Evolutionary conservation across 2,113 vertebrate genomes (phyloP), one percentile per base, ranked within the genome.

Genomic region (Leucoraja erinaceus): DNA sequence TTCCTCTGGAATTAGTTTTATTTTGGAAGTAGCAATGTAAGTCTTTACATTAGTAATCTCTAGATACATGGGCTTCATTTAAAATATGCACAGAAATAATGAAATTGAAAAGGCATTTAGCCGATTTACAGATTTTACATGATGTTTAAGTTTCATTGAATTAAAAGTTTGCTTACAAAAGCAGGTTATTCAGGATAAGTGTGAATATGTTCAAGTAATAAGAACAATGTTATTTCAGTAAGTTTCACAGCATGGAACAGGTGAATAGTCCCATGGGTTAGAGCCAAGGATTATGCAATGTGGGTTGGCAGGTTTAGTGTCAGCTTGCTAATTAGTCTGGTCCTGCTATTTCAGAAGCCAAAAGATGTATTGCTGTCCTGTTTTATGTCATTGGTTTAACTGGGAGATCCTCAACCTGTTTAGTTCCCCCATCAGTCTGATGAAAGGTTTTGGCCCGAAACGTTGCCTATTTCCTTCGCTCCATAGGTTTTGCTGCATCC

Each of bases 341-440:
- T 28, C 38, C 20, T 38, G 3, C 28, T 70, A 68, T 72, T 91
- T 20, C 90, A 12, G 66, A 91, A 70, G 59, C 16, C 5, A 63
- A 54, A 70, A 91, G 66, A 54, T 18, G 72, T 54, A 31, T 54
- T 47, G 8, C 66, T 91, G 90, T 91, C 90, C 28, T 72, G 90
- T 91, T 91, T 91, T 54, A 66, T 72, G 66, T 72, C 66, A 25
- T 72, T 72, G 66, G 90, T 72, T 91, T 91, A 66, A 91, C 66
- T 91, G 68, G 90, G 68, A 14, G 22, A 91, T 91, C 22, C 47
- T 91, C 14, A 5, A 5, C 68, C 72, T 2, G 33, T 74, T 91
- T 91, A 8, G 66, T 91, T 91, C 16, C 66, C 16, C n/a, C n/a
- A n/a, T n/a, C n/a, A n/a, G n/a, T n/a, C n/a, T n/a, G n/a, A n/a